phyloP scores from a whole-genome alignment of 1,140 invertebrate genomes.

The Tetranychus cinnabarinus region DNA sequence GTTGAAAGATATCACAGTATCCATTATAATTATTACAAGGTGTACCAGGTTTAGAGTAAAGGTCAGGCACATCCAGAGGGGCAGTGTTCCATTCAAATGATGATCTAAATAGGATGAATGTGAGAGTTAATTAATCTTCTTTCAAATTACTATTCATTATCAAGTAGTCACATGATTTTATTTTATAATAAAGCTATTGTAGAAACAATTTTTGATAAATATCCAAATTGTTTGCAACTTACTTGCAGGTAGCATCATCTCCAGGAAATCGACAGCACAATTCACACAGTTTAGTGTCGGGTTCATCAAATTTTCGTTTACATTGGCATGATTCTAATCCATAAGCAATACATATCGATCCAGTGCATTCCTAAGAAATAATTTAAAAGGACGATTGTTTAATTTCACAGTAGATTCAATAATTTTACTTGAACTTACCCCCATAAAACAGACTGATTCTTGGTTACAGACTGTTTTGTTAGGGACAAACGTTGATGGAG shows the following conservation, averaged over 20 bases:
- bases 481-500: slow-evolving; percentile 67
- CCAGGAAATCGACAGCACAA: slow-evolving; percentile 65
- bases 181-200: no score
- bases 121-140: no score
- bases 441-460: slow-evolving; percentile 82
- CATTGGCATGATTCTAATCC: slow-evolving; percentile 89
- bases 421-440: slow-evolving; percentile 32
- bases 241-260: slow-evolving; percentile 44
- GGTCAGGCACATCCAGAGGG: slow-evolving; percentile 68
- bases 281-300: slow-evolving; percentile 60
- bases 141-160: no score
- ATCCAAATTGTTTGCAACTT: slow-evolving; percentile 13
- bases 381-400: not conserved
- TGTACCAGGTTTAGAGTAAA: slow-evolving; percentile 51
- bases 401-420: not conserved
- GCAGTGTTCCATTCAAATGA: slow-evolving; percentile 69
- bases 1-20: slow-evolving; percentile 97
- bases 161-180: no score
- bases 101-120: slow-evolving; percentile 28
- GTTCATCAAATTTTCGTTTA: slow-evolving; percentile 39
- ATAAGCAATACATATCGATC: slow-evolving; percentile 73
- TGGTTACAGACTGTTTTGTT: slow-evolving; percentile 84
- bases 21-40: slow-evolving; percentile 96
- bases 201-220: not conserved
- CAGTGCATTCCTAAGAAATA: slow-evolving; percentile 50